A percentile compares a stretch with the other conserved stretches of the same genome.
These are phyloP conservation scores for Mandrillus leucophaeus DNA, from an alignment of 2,113 vertebrate species.

Conservation along the genomic window DNA sequence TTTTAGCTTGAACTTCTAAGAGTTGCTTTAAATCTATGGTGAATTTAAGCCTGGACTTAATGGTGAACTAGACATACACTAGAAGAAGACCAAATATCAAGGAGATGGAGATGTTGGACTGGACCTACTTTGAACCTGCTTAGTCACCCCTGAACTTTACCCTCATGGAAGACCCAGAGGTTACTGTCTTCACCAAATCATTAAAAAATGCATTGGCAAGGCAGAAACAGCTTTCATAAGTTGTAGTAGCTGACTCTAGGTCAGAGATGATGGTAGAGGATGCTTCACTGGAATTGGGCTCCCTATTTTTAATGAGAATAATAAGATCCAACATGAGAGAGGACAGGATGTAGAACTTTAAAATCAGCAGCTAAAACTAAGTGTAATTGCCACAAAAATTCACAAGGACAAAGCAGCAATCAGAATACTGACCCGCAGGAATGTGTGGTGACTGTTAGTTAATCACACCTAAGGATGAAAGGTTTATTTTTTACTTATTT, in stretches of 20 bases:
- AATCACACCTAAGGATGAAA: not conserved
- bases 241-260: not conserved
- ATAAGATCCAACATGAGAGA: no score
- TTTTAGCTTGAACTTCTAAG: not conserved
- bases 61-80: not conserved
- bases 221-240: not conserved
- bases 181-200: not conserved
- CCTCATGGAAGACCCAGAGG: not conserved
- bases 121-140: not conserved
- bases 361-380: no score
- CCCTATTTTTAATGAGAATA: no score
- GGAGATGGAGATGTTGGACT: not conserved
- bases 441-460: not conserved
- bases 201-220: not conserved
- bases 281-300: no score
- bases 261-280: not conserved
- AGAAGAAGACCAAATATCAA: not conserved
- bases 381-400: not conserved
- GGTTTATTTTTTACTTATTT: not conserved
- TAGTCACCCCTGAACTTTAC: not conserved
- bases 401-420: not conserved
- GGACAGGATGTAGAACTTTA: no score
- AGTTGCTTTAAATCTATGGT: not conserved
- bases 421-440: not conserved
- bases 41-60: not conserved